phyloP scores from a whole-genome alignment of 2,888 invertebrate genomes.

The Melikaiella ostensackeni region DNA sequence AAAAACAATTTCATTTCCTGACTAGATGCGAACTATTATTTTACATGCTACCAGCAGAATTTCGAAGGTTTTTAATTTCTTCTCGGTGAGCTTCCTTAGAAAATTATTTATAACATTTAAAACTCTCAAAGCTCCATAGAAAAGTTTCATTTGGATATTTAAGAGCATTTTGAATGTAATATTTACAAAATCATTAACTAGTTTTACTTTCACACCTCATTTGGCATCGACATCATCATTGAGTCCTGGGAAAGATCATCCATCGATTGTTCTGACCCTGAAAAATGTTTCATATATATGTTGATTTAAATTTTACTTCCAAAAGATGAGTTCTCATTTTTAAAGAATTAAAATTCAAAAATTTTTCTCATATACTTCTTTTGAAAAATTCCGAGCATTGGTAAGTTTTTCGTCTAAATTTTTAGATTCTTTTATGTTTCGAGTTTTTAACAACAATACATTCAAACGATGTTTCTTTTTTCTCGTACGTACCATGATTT shows the following conservation, averaged over 20 bases:
- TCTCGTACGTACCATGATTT: constrained; percentile 70
- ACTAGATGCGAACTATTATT: constrained; percentile 8
- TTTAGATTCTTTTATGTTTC: no score
- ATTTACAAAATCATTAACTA: constrained; percentile 20
- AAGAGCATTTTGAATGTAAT: not conserved
- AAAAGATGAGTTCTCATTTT: no score
- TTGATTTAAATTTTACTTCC: no score
- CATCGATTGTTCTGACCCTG: constrained; percentile 86
- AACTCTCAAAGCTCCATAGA: not conserved
- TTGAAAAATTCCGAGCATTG: no score
- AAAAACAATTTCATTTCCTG: constrained; percentile 3
- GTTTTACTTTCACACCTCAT: constrained; percentile 82
- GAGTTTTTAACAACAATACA: no score
- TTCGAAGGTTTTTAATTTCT: not conserved
- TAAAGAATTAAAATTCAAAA: no score
- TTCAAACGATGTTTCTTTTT: not conserved
- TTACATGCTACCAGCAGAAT: not conserved
- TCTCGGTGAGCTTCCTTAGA: not conserved
- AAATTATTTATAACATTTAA: not conserved
- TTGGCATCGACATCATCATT: constrained; percentile 91
- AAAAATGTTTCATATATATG: constrained; percentile 52
- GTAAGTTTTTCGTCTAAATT: no score
- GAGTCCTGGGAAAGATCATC: constrained; percentile 93
- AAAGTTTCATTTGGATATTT: not conserved
- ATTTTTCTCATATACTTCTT: no score